Evolutionary conservation across 2,113 vertebrate species (phyloP).

Genomic region (Dasypus novemcinctus): DNA sequence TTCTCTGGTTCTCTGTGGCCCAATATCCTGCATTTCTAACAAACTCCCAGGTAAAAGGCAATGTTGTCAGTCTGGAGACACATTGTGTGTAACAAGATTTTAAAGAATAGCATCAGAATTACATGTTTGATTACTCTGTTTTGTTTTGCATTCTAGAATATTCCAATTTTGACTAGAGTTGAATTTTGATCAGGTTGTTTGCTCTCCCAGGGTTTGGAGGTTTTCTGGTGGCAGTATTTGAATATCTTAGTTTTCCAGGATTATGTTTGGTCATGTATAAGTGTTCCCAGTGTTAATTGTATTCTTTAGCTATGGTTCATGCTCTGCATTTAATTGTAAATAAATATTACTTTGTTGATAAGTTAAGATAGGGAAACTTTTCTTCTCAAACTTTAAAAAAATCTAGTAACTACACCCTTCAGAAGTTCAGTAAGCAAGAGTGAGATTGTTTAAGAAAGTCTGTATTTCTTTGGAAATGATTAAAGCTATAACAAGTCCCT

Average conservation of each 20-base stretch:
- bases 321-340: background rate
- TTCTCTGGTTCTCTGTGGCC: background rate
- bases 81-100: background rate
- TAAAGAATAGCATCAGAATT: background rate
- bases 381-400: conserved; percentile 24
- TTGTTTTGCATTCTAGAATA: conserved; percentile 6
- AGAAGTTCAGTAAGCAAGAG: background rate
- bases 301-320: background rate
- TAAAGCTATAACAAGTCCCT: background rate
- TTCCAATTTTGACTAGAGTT: background rate
- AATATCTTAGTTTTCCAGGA: background rate
- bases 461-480: conserved; percentile 34
- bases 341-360: background rate
- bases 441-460: conserved; percentile 11
- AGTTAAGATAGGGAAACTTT: background rate
- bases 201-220: background rate
- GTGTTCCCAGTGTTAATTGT: background rate
- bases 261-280: background rate
- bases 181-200: background rate
- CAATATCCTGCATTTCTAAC: background rate
- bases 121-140: background rate
- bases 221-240: background rate
- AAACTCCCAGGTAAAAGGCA: background rate
- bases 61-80: background rate
- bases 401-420: conserved; percentile 48